Conservation (phyloP, 2,888 invertebrate genomes). For the Cheilosia variabilis region DNA sequence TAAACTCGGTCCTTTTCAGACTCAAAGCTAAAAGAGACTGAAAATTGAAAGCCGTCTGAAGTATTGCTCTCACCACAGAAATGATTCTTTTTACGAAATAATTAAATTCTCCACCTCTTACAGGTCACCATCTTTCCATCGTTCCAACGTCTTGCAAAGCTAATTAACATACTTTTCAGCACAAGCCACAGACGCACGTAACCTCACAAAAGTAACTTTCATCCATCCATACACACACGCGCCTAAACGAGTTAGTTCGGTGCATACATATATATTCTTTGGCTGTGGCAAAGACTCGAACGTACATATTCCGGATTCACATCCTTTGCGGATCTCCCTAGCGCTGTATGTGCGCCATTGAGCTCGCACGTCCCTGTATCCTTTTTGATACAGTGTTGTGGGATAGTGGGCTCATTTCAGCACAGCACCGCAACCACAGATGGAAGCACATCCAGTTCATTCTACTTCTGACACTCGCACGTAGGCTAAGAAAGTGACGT, state of each 20-base stretch:
- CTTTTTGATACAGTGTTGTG: constrained; percentile 53
- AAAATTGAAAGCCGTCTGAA: not conserved
- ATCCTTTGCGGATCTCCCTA: constrained; percentile 42
- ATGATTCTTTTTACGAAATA: constrained; percentile 7
- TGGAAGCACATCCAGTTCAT: constrained; percentile 22
- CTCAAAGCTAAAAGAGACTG: too few species aligned
- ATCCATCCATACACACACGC: not conserved
- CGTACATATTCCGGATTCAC: constrained; percentile 23
- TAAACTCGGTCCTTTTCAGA: too few species aligned
- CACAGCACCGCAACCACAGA: constrained; percentile 35
- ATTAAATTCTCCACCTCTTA: constrained; percentile 12
- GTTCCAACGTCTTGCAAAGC: constrained; percentile 30
- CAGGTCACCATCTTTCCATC: constrained; percentile 4
- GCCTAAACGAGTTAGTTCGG: constrained; percentile 28
- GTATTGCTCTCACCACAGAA: not conserved
- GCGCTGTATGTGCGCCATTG: constrained; percentile 27
- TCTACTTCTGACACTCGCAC: constrained; percentile 44
- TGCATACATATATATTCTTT: constrained; percentile 6
- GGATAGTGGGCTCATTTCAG: constrained; percentile 48
- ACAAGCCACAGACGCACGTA: constrained; percentile 42
- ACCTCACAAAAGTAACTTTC: constrained; percentile 37
- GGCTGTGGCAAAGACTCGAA: constrained; percentile 17
- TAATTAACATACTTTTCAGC: constrained; percentile 51
- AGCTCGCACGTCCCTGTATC: constrained; percentile 37
- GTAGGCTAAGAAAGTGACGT: constrained; percentile 48